Percentiles rank a stretch among this genome's conserved stretches.
These are phyloP conservation scores for Aphelenchoides bicaudatus DNA, from an alignment of 2,888 invertebrate genomes.

Conservation along the genomic window DNA sequence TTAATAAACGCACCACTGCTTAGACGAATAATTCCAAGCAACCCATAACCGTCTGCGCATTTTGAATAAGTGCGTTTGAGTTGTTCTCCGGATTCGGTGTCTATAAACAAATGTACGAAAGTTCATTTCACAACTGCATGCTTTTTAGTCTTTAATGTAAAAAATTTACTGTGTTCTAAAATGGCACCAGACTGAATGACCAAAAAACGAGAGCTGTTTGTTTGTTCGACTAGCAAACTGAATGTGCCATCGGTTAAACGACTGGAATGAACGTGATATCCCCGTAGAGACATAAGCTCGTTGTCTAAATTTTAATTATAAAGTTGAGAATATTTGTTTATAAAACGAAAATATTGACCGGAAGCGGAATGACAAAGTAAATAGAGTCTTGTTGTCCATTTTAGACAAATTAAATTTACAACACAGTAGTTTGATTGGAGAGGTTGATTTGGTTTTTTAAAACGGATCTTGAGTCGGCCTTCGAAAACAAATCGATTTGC, in stretches of 20 bases:
- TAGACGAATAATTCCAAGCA: constrained; percentile 82
- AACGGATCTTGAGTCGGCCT: no score
- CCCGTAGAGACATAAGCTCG: constrained; percentile 16
- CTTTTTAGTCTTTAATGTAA: no score
- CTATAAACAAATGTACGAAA: constrained; percentile 21
- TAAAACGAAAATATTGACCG: not conserved
- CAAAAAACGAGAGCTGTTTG: constrained; percentile 41
- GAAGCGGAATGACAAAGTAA: no score
- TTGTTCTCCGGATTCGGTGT: constrained; percentile 21
- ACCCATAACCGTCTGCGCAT: constrained; percentile 88
- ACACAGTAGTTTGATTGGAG: no score
- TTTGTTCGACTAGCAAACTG: constrained; percentile 45
- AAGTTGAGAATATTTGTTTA: not conserved
- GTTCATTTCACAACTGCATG: no score
- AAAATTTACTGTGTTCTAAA: constrained; percentile 38
- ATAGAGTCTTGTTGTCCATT: no score
- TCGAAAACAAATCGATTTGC: no score
- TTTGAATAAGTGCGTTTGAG: constrained; percentile 65
- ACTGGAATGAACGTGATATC: constrained; percentile 10
- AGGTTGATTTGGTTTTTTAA: no score
- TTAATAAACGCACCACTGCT: constrained; percentile 24
- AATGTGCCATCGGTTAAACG: constrained; percentile 15
- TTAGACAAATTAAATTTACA: no score
- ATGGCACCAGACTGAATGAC: constrained; percentile 51
- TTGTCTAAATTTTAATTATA: not conserved